Evolutionary conservation across 2,888 invertebrate genomes (phyloP).

Genomic region (Pogonocherus hispidulus): DNA sequence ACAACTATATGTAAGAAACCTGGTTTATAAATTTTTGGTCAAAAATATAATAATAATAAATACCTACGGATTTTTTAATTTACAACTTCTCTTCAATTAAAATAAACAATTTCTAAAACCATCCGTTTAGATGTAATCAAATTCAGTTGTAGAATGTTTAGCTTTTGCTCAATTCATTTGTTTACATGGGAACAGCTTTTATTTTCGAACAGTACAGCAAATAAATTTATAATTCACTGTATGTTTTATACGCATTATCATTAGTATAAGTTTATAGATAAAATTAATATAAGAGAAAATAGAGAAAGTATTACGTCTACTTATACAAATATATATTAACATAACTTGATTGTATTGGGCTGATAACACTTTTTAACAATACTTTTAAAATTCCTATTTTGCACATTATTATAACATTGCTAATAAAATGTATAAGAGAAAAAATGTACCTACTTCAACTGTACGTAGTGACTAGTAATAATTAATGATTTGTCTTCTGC

Average conservation of each 20-base stretch:
- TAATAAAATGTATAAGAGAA: no score
- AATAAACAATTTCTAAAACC: slow-evolving; percentile 9
- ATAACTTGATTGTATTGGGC: no score
- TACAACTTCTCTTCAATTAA: slow-evolving; percentile 8
- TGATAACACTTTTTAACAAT: no score
- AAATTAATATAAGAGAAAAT: no score
- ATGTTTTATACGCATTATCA: neutral
- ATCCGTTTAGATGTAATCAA: slow-evolving; percentile 12
- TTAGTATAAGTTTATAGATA: no score
- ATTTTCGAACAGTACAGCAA: neutral
- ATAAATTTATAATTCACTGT: slow-evolving; percentile 7
- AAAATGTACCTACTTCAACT: no score
- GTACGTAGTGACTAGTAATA: no score
- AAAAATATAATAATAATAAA: slow-evolving; percentile 6
- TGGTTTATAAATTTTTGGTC: slow-evolving; percentile 13
- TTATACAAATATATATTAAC: no score
- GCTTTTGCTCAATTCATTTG: slow-evolving; percentile 2
- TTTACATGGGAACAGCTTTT: slow-evolving; percentile 1
- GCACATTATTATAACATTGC: no score
- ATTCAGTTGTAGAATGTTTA: neutral
- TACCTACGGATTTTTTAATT: slow-evolving; percentile 9
- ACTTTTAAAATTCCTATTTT: no score
- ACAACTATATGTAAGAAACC: neutral
- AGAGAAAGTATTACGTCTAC: no score
- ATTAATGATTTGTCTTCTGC: no score